Base-by-base conservation (phyloP, 2,113 vertebrate genomes). In the Zingel zingel region DNA sequence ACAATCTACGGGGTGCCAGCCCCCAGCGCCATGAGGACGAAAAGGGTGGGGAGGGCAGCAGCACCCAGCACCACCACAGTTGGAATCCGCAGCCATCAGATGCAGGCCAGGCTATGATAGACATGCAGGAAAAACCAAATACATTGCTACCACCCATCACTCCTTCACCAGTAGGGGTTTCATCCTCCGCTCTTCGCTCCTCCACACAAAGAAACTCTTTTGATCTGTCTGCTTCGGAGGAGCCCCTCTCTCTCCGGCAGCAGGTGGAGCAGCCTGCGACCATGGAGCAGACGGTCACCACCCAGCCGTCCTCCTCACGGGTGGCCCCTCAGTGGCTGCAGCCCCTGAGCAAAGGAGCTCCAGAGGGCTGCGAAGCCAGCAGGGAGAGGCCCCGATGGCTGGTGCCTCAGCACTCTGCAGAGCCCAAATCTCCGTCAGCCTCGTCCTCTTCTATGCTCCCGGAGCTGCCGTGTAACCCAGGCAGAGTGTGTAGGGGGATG, bases 311-410 rank as follows among this genome's bases (percentile, higher is more conserved):
- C 12, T 93, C 93, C 3, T 92, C 89, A 36, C 79, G 91, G 2
- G 92, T 90, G 64, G 23, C 95, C 16, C 96, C 97, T 0, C 91
- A 95, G 78, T 98, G 97, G 97, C 89, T 98, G 15, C 95, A 96
- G 70, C 93, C 97, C 13, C 83, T 95, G 79, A 86, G 89, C 63
- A 75, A 81, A 19, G 86, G 74, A 1, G 79, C 79, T 16, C 90
- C 86, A 9, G 93, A 89, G 57, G 92, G 88, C 48, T 90, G 87
- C 1, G 88, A 82, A 56, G 48, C 68, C 15, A 82, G 14, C 82
- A 84, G 85, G 51, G 88, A 36, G 45, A 96, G 92, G 39, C 97
- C 96, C 30, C 79, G 77, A 0, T 97, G 97, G 97, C 94, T 98
- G 51, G 91, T 93, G 65, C 83, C 94, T 0, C 96, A 96, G 67